Evolutionary conservation across 2,113 vertebrate species (phyloP).

Genomic region (Xenus cinereus): DNA sequence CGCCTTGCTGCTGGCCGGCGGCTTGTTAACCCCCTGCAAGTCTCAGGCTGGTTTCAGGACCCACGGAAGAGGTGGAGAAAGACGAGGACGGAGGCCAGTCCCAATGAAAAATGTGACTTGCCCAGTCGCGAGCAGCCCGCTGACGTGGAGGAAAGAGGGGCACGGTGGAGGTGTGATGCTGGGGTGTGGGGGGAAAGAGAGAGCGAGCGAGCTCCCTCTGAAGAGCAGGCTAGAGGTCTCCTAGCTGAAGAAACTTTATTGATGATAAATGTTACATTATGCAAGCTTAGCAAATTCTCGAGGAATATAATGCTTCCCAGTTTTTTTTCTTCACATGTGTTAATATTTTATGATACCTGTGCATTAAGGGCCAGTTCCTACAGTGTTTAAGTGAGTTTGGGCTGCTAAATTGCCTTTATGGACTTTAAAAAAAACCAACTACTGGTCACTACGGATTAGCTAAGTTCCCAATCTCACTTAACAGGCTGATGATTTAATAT

Average conservation of each 20-base stretch:
- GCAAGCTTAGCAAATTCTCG: conserved; percentile 31
- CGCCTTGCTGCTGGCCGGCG: rapidly evolving
- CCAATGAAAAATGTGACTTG: not conserved
- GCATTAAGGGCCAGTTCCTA: conserved; percentile 19
- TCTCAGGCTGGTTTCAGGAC: not conserved
- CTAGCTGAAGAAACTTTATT: not conserved
- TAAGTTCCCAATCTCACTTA: not conserved
- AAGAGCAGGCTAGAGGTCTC: not conserved
- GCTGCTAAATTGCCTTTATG: conserved; percentile 19
- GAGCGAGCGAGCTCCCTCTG: not conserved
- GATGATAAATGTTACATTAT: not conserved
- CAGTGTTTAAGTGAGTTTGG: conserved; percentile 18
- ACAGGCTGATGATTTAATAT: not conserved
- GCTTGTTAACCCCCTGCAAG: not conserved
- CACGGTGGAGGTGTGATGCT: not conserved
- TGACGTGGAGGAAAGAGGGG: not conserved
- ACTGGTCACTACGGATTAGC: not conserved
- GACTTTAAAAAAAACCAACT: not conserved
- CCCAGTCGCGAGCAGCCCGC: not conserved
- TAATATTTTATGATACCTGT: conserved; percentile 59
- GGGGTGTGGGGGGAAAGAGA: not conserved
- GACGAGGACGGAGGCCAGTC: not conserved
- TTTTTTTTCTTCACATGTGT: conserved; percentile 11
- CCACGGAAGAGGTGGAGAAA: not conserved
- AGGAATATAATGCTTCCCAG: conserved; percentile 27